Base-by-base conservation (phyloP, 1,140 invertebrate species). In the Hycleus cichorii region DNA sequence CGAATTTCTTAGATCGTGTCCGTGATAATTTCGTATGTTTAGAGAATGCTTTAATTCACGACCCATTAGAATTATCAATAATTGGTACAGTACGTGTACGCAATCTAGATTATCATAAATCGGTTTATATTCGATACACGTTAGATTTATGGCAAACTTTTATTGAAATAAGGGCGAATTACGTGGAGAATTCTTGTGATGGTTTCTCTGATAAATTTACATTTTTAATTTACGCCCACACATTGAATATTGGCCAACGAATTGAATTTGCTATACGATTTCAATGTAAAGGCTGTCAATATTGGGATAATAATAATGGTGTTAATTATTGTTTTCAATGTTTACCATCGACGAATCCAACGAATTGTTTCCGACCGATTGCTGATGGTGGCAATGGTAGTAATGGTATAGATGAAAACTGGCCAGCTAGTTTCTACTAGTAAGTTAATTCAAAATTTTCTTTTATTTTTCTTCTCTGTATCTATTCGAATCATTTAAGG, bases 81-180 rank as follows among this genome's bases (percentile, higher is more conserved):
- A 83, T 83, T 9, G 93, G 93, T 9, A 83, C 86, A 0, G 88
- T 96, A 3, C 80, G 93, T 25, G 94, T 97, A 6, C 77, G 90
- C 42, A 97, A 97, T 74, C 73, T 97, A 44, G 88, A 91, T 69
- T 97, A 90, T 74, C 85, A 96, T 69, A 97, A 98, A 77, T 86
- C 83, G 24, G 92, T 97, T 9, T 83, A 88, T 63, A 81, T 96
- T 42, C 81, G 94, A 44, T 95, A 94, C 72, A 88, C 89, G 0
- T 78, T 89, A 61, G 90, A 96, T 72, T 81, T 83, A 18, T 98
- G 94, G 95, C 79, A 80, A 54, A 90, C 84, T 27, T 91, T 83
- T 72, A 83, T 83, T 27, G 94, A 98, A 64, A 76, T 93, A 49
- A 83, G 85, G 64, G 85, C 91, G 0, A 84, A 79, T 4, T 97